phyloP scores from a whole-genome alignment of 2,797 vertebrate genomes.

The Geotrypetes seraphini region DNA sequence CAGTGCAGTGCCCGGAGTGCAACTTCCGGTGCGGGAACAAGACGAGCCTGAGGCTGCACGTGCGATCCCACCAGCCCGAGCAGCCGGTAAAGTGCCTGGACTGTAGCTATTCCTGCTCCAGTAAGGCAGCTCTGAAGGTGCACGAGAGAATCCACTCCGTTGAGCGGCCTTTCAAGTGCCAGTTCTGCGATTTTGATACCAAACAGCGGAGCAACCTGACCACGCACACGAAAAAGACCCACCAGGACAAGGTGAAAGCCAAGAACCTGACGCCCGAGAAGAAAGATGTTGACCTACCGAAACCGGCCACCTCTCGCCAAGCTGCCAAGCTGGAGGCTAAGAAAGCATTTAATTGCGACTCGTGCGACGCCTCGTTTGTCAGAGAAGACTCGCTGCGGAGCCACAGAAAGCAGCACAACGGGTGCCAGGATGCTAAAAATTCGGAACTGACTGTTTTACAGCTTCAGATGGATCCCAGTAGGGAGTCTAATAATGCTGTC shows the following conservation, averaged over 20 bases:
- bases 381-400: conserved; percentile 89
- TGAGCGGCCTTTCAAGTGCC: conserved; percentile 84
- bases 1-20: conserved; percentile 73
- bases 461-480: conserved; percentile 37
- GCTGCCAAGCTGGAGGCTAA: conserved; percentile 79
- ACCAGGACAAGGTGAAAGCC: conserved; percentile 60
- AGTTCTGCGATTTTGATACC: conserved; percentile 77
- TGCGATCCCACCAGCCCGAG: conserved; percentile 74
- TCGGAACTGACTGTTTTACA: conserved; percentile 46
- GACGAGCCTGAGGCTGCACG: conserved; percentile 75
- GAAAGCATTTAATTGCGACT: conserved; percentile 76
- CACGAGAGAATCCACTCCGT: conserved; percentile 86
- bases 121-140: conserved; percentile 79
- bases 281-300: conserved; percentile 40
- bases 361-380: conserved; percentile 83
- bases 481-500: conserved; percentile 26
- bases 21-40: conserved; percentile 86
- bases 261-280: conserved; percentile 30
- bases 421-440: conserved; percentile 31
- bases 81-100: conserved; percentile 77
- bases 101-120: conserved; percentile 89
- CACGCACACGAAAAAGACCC: conserved; percentile 81
- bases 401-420: conserved; percentile 83
- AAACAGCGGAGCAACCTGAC: conserved; percentile 92
- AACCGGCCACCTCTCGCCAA: conserved; percentile 63